Evolutionary conservation across 2,113 vertebrate genomes (phyloP).

Genomic region (Neomonachus schauinslandi): DNA sequence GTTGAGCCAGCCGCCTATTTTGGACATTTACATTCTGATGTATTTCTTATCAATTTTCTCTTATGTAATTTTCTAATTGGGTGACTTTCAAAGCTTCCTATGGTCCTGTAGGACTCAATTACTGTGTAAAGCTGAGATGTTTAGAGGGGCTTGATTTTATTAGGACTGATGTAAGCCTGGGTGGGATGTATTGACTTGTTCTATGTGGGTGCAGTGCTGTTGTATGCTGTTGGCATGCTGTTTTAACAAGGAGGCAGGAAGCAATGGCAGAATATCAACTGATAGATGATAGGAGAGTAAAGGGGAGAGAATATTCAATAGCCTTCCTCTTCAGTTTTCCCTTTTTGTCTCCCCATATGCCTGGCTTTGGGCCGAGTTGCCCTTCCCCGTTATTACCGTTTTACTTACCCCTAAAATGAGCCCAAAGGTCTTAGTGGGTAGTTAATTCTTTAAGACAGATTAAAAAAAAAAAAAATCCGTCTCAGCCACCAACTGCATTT

Average conservation of each 20-base stretch:
- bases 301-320: not conserved
- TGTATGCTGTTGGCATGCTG: accelerated
- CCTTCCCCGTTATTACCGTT: not conserved
- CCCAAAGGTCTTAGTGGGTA: not conserved
- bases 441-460: not conserved
- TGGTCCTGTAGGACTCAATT: not conserved
- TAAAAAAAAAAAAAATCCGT: not conserved
- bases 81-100: not conserved
- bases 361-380: not conserved
- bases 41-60: not conserved
- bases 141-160: not conserved
- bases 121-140: not conserved
- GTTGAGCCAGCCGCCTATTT: not conserved
- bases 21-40: not conserved
- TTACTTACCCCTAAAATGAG: slow-evolving; percentile 21
- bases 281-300: not conserved
- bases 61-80: not conserved
- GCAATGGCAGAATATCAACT: not conserved
- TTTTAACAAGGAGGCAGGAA: not conserved
- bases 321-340: not conserved
- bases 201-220: not conserved
- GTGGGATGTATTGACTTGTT: not conserved
- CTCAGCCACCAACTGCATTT: not conserved
- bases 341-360: not conserved
- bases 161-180: not conserved